Conservation (phyloP, 2,113 vertebrate genomes). For the Megaceryle torquata region DNA sequence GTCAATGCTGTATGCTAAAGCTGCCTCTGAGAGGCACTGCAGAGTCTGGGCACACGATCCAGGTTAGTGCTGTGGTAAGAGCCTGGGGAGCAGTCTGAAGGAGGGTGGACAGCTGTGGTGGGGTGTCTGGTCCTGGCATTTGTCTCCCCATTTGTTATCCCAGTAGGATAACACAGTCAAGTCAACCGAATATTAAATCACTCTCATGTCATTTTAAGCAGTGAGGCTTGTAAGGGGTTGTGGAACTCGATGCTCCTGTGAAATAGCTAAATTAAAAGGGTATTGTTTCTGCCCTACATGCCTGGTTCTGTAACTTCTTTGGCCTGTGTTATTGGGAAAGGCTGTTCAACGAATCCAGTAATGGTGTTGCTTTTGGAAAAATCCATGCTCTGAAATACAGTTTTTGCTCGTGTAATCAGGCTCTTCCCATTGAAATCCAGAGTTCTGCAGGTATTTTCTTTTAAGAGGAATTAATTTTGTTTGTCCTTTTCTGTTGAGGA, state of each 20-base stretch:
- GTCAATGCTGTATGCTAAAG: neutral
- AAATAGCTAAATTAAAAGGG: neutral
- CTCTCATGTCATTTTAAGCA: neutral
- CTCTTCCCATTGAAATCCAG: neutral
- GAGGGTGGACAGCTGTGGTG: neutral
- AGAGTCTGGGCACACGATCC: neutral
- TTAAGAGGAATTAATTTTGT: accelerated
- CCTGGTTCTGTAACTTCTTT: neutral
- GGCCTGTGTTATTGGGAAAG: neutral
- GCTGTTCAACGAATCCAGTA: neutral
- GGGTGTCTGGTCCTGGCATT: accelerated
- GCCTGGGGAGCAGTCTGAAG: neutral
- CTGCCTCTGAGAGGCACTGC: neutral
- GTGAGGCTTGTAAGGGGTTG: neutral
- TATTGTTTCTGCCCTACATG: neutral
- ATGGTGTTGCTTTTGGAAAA: neutral
- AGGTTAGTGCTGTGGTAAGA: neutral
- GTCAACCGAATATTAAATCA: neutral
- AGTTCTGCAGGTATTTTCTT: neutral
- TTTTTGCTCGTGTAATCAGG: neutral
- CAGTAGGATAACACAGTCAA: accelerated
- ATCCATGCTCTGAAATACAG: neutral
- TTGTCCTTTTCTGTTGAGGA: neutral
- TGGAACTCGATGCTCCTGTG: neutral
- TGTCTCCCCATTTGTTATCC: neutral